Base-by-base conservation (phyloP, 2,797 vertebrate species). In the Ceryle rudis region DNA sequence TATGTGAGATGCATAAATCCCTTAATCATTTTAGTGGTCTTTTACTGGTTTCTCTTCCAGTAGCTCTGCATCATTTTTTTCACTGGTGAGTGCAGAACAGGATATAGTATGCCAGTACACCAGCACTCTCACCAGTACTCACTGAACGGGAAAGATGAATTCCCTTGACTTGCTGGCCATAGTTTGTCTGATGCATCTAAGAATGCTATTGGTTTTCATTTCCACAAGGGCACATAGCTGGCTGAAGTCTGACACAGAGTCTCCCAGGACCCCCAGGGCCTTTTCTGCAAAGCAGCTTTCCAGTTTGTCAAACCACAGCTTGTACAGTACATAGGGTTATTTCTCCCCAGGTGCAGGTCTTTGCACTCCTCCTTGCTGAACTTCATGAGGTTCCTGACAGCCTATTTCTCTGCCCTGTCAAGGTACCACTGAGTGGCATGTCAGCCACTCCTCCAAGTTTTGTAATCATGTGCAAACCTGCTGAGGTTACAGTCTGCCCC, bases 211-310 rank as follows among this genome's bases (percentile, higher is more conserved):
- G 11, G 1, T 7, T 66, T 66, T 62, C 33, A 22, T 74, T 57
- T 7, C 10, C 16, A 41, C 18, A 42, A 11, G 10, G 20, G 20
- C 29, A 44, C 10, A 51, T 1, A n/a, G 14, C 5, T 92, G 10
- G 2, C 37, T 55, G 2, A 3, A 15, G 11, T 5, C 57, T 33
- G 64, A 28, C 5, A 28, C 12, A 10, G 1, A 2, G 3, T 44
- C 42, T 25, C 29, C 6, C 2, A 60, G 23, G 12, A 57, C 2
- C 0, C 4, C 11, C 18, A 28, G 0, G 0, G 5, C 17, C 26
- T 79, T 64, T 35, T 51, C 44, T 51, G 21, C 14, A 41, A 80
- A 65, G 13, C 28, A 13, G 15, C 12, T 61, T 78, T 70, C 52
- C 55, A 46, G 9, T 14, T n/a, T 14, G n/a, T 52, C 22, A 52